Conservation (phyloP, 1,140 invertebrate genomes). For the Kradibia gibbosae region DNA sequence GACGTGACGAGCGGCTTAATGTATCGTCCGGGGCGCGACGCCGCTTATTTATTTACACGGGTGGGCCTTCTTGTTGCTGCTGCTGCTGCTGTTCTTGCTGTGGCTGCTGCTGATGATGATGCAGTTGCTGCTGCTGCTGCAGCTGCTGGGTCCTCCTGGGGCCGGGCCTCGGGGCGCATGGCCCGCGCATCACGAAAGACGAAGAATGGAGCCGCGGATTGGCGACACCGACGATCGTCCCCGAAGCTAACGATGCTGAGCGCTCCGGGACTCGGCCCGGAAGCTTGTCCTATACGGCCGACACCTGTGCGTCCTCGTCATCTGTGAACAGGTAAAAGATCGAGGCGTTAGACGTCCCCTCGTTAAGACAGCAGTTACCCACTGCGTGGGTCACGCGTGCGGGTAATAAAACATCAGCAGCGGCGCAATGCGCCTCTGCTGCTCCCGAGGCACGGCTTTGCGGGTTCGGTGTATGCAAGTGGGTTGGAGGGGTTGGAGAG, state of each 20-base stretch:
- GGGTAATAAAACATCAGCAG: too few species aligned
- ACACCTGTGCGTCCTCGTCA: constrained; percentile 79
- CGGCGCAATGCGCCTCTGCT: too few species aligned
- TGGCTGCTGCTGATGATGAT: not conserved
- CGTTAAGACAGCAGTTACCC: too few species aligned
- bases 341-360: not conserved
- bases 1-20: too few species aligned
- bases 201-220: constrained; percentile 43
- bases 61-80: not conserved
- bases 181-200: constrained; percentile 43
- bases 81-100: not conserved
- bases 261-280: constrained; percentile 50
- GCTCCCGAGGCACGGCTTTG: too few species aligned
- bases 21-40: not conserved
- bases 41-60: not conserved
- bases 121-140: not conserved
- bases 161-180: not conserved
- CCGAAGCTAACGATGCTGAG: constrained; percentile 23
- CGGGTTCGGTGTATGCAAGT: too few species aligned
- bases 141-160: constrained; percentile 35
- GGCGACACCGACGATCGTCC: not conserved
- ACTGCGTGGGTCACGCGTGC: too few species aligned
- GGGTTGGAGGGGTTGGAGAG: too few species aligned
- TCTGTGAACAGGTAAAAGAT: constrained; percentile 67
- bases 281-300: constrained; percentile 71